Base-by-base conservation (phyloP, 2,888 invertebrate species). In the Andrena haemorrhoa region DNA sequence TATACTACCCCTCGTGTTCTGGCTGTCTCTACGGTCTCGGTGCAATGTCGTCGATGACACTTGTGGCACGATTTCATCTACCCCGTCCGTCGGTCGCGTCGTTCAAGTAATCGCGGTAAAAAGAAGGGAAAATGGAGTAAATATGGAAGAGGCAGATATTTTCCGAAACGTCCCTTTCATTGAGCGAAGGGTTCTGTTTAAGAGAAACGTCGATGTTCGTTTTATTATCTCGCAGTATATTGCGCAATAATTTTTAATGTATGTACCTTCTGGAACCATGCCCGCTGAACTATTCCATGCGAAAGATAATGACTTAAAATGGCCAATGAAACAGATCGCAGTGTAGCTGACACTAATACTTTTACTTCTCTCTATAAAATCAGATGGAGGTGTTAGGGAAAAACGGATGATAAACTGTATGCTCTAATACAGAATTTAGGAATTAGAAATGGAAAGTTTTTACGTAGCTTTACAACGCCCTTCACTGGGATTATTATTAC, bases 1-100 rank as follows among this genome's bases (percentile, higher is more conserved):
- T 80, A 78, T 78, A 75, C 83, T 73, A 75, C 49, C 60, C 60
- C 29, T 58, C 60, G 61, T 61, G 72, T 64, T 63, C 69, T 3
- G 73, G 53, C 56, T 69, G 60, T 75, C 58, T 65, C 64, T 33
- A 77, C 71, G 47, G 20, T 35, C 35, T 61, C 26, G 35, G 69
- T 49, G 73, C 75, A 76, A 75, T 71, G 84, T 86, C 84, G 82
- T 69, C 70, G 79, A 76, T 82, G 84, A 86, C 87, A 88, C 87
- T 88, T 88, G 88, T 88, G 83, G 88, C 88, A 60, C 71, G 75
- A 64, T 85, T 83, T 87, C 85, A 78, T 80, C 76, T 64, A 26
- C 31, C 75, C 35, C 35, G 5, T 41, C 16, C 41, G 41, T 41
- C 47, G 63, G 80, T 75, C 35, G 75, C 69, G 47, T 58, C 64